Evolutionary conservation across 2,113 vertebrate genomes (phyloP).

Genomic region (Lanius collurio): DNA sequence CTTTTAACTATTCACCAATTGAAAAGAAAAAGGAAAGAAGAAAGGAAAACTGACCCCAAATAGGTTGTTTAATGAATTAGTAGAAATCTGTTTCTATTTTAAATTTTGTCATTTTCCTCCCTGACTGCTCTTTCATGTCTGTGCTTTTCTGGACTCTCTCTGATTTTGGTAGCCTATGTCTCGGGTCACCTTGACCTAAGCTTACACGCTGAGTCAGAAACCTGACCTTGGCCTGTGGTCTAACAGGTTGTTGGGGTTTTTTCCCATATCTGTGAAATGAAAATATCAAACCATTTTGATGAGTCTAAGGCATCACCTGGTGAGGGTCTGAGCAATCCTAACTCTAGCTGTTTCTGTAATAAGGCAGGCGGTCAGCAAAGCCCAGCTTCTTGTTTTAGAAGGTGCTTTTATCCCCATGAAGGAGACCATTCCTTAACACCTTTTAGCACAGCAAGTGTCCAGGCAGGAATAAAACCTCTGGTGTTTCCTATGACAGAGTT

Average conservation of each 20-base stretch:
- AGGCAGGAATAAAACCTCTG: background rate
- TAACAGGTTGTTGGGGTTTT: fast-evolving
- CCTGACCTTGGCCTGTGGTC: background rate
- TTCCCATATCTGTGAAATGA: background rate
- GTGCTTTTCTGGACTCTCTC: background rate
- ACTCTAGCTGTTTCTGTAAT: background rate
- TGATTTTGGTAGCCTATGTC: background rate
- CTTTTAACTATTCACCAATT: background rate
- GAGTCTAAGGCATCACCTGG: background rate
- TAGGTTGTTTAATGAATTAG: background rate
- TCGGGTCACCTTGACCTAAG: background rate
- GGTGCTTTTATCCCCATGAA: background rate
- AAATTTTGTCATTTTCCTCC: background rate
- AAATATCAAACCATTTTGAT: background rate
- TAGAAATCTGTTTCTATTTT: background rate
- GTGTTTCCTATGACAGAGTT: background rate
- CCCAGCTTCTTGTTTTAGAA: background rate
- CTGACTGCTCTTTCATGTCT: background rate
- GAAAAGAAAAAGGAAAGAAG: background rate
- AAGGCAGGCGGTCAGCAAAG: background rate
- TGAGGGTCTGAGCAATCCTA: background rate
- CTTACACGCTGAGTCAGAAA: background rate
- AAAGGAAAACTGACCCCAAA: background rate
- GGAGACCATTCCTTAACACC: background rate
- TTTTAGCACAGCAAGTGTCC: background rate